Base-by-base conservation (phyloP, 2,888 invertebrate genomes). In the Parnassius orleans region DNA sequence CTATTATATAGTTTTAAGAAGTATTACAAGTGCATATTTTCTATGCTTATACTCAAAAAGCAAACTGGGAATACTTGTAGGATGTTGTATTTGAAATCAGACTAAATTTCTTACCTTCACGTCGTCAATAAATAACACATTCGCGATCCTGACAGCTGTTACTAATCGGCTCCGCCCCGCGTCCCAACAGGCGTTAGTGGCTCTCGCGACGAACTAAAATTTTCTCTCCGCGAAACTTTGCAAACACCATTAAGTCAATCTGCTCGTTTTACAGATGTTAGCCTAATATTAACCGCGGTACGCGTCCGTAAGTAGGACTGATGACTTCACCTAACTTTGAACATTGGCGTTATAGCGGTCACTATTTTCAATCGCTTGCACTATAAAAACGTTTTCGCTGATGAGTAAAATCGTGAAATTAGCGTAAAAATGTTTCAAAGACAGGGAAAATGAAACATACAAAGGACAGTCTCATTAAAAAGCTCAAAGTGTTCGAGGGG, bases 201-300 rank as follows among this genome's bases (percentile, higher is more conserved):
- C 74, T 76, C 74, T 78, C 77, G 80, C 78, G 75, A 76, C 73
- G 73, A 87, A 86, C 89, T 87, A 84, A 87, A 85, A 87, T 87
- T 85, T 81, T 83, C 85, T 82, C 81, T 73, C 72, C 75, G 79
- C 75, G 76, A 74, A 88, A 90, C 83, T 90, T 90, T 76, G 80
- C 78, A 77, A 90, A 89, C 87, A 87, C 85, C 89, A 90, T 90
- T 90, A 89, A 83, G 84, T 86, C 84, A 89, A 90, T 87, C 84
- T 87, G 86, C 72, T 76, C 80, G 84, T 86, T 87, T 89, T 87
- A 87, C 88, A 86, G 85, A 89, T 85, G 86, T 82, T 83, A 81
- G 82, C 80, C 72, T 70, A 77, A 83, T 86, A 87, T 86, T 86
- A 84, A 77, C 75, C 74, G 74, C 65, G 72, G 69, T 63, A 66